Percentiles rank a stretch among this genome's conserved stretches.
Conservation (phyloP, 1,140 invertebrate genomes). For the Fragariocoptes setiger region DNA sequence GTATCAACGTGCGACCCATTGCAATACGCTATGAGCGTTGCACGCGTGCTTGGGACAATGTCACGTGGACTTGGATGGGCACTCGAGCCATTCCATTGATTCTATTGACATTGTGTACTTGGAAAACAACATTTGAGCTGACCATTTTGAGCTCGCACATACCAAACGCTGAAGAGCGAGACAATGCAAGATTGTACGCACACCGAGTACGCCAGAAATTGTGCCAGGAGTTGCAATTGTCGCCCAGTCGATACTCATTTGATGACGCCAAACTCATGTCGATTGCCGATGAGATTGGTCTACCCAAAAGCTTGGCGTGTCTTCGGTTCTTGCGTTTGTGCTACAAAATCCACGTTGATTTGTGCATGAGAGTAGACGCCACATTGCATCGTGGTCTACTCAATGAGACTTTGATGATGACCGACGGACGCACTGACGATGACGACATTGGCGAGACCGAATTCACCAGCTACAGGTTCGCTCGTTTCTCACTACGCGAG, state of each 20-base stretch:
- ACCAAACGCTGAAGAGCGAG: conserved; percentile 2
- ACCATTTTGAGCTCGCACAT: background rate
- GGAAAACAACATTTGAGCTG: conserved; percentile 1
- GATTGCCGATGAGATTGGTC: too few species aligned
- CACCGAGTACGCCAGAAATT: conserved; percentile 1
- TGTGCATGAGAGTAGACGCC: too few species aligned
- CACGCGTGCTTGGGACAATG: background rate
- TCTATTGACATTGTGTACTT: background rate
- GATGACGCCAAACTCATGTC: conserved; percentile 6
- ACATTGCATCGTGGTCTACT: too few species aligned
- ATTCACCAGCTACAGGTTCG: too few species aligned
- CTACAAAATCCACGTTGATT: too few species aligned
- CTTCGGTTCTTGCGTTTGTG: too few species aligned
- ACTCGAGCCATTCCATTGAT: background rate
- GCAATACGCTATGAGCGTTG: conserved; percentile 1
- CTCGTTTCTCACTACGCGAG: too few species aligned
- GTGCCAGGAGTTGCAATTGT: conserved; percentile 2
- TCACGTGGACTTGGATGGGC: conserved; percentile 7
- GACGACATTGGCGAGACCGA: too few species aligned
- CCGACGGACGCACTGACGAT: too few species aligned
- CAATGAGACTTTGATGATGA: too few species aligned
- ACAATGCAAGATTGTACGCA: conserved; percentile 1
- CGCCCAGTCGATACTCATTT: conserved; percentile 4
- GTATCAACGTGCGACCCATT: conserved; percentile 7
- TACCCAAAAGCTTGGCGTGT: too few species aligned